A percentile compares a stretch with the other conserved stretches of the same genome.
Evolutionary conservation across 1,140 invertebrate species (phyloP).

Genomic region (Penaeus vannamei): DNA sequence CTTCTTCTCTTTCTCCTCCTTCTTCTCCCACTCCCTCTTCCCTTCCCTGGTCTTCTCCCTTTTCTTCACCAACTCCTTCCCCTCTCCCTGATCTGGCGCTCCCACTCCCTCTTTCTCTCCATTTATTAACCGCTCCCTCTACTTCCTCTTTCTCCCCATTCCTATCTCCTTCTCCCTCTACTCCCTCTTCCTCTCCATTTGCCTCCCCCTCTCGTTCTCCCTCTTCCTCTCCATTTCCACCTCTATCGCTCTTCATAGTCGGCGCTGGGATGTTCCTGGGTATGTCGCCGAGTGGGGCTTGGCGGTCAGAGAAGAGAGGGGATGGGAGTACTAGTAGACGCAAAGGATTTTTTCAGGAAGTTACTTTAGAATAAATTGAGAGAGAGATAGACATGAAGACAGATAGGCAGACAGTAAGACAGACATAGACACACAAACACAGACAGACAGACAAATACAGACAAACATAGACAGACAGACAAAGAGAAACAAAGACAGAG

Average conservation of each 20-base stretch:
- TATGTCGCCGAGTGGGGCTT: background rate
- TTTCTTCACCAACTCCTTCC: background rate
- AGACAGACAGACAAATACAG: too few species aligned
- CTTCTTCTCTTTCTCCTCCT: background rate
- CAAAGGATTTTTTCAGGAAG: too few species aligned
- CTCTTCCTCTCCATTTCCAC: background rate
- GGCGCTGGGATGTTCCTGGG: background rate
- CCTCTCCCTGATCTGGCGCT: background rate
- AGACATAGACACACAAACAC: too few species aligned
- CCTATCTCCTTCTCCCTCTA: background rate
- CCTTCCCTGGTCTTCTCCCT: background rate
- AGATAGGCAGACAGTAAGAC: too few species aligned
- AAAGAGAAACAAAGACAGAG: too few species aligned
- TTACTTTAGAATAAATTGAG: background rate
- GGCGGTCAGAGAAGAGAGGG: background rate
- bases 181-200: background rate
- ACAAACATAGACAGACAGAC: background rate
- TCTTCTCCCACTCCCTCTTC: background rate
- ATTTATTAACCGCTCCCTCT: background rate
- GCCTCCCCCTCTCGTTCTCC: background rate
- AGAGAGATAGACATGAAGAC: conserved; percentile 33
- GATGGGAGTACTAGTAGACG: too few species aligned
- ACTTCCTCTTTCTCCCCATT: background rate
- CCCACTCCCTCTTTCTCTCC: background rate
- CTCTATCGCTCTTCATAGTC: background rate